phyloP scores from a whole-genome alignment of 2,797 vertebrate species.

The Poecilia gillii region DNA sequence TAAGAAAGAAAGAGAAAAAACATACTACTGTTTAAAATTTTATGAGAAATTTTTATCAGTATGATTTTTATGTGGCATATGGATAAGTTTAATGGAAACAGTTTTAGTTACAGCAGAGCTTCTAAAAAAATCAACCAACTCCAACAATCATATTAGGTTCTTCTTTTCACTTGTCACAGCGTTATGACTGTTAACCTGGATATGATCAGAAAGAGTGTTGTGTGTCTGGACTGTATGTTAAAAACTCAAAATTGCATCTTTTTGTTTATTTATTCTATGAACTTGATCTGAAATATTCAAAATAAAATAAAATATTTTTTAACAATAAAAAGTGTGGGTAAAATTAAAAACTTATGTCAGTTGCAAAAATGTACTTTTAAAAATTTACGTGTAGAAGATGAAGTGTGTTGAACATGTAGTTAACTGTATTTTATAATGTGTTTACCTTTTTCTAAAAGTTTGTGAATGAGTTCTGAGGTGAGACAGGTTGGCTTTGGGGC shows the following conservation, averaged over 20 bases:
- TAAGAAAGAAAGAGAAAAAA: neutral
- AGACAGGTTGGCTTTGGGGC: neutral
- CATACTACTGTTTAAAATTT: neutral
- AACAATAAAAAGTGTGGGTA: neutral
- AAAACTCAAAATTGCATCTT: neutral
- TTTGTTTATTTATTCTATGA: neutral
- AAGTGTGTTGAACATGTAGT: neutral
- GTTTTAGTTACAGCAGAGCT: neutral
- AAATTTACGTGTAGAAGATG: neutral
- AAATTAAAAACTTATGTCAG: neutral
- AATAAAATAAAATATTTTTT: neutral
- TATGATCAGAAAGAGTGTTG: neutral
- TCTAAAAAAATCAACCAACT: neutral
- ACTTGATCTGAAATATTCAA: neutral
- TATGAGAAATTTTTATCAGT: neutral
- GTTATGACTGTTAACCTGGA: neutral
- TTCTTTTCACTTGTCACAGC: neutral
- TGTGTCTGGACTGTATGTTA: neutral
- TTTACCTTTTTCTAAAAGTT: neutral
- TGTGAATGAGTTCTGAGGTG: neutral
- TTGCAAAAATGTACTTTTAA: neutral
- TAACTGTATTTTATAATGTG: neutral
- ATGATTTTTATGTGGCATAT: neutral
- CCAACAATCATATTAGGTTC: neutral
- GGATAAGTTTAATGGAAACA: neutral